phyloP scores from a whole-genome alignment of 2,797 vertebrate species.

The Diceros bicornis region DNA sequence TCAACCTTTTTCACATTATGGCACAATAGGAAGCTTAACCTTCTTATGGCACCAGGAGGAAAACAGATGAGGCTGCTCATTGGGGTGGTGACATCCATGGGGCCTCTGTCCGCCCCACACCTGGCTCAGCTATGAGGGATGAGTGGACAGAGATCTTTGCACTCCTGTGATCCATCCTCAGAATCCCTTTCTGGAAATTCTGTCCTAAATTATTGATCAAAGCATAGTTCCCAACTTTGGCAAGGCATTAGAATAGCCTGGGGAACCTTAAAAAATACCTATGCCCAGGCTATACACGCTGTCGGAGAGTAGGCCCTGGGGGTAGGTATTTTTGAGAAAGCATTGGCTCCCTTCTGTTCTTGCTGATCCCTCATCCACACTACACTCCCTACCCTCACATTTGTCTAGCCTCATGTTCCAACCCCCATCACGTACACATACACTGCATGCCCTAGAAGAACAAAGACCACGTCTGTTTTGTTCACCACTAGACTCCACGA shows the following conservation, averaged over 20 bases:
- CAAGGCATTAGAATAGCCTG: not conserved
- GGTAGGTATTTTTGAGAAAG: not conserved
- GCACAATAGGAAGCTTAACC: not conserved
- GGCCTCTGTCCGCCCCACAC: not conserved
- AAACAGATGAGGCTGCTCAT: not conserved
- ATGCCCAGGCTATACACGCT: too few species aligned
- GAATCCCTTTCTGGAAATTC: not conserved
- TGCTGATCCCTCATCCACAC: not conserved
- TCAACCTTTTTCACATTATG: too few species aligned
- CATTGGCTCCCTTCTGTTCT: not conserved
- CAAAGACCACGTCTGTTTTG: not conserved
- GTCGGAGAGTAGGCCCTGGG: not conserved
- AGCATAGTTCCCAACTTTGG: not conserved
- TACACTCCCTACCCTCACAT: accelerated
- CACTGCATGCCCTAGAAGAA: too few species aligned
- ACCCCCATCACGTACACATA: too few species aligned
- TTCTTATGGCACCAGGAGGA: not conserved
- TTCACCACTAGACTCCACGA: not conserved
- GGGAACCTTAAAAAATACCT: not conserved
- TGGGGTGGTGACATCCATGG: not conserved
- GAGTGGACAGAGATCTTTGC: not conserved
- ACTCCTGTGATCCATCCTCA: not conserved
- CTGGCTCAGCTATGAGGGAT: not conserved
- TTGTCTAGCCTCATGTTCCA: not conserved
- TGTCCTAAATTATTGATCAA: not conserved